These are phyloP conservation scores for Myocastor coypus DNA, from an alignment of 2,113 vertebrate species.

Conservation along the genomic window DNA sequence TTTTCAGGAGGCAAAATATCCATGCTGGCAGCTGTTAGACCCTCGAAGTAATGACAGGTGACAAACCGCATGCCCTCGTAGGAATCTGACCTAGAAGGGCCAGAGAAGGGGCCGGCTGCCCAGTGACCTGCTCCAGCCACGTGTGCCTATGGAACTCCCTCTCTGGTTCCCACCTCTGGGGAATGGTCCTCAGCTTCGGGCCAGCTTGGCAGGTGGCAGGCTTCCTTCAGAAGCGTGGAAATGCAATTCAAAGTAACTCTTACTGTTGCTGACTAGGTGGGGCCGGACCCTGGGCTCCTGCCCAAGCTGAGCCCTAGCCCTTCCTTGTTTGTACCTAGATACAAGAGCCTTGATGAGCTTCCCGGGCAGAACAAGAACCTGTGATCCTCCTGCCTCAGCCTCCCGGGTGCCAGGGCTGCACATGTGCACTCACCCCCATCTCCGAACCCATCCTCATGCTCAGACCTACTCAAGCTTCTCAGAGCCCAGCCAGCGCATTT, in stretches of 20 bases:
- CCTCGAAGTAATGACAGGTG: neutral
- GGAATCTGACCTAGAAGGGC: neutral
- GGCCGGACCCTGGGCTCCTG: neutral
- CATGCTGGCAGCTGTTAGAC: neutral
- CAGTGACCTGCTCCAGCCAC: neutral
- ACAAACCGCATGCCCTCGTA: neutral
- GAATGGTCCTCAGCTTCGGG: neutral
- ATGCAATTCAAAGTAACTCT: neutral
- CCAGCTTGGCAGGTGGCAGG: neutral
- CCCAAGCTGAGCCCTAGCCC: neutral
- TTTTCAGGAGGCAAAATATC: neutral
- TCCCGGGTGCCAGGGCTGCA: neutral
- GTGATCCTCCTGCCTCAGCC: neutral
- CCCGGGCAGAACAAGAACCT: neutral
- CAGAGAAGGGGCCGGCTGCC: neutral
- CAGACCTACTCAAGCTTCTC: no score
- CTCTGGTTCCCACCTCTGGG: rapidly evolving
- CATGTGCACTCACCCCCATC: neutral
- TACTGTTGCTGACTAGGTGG: rapidly evolving
- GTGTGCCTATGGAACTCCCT: neutral
- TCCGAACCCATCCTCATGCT: neutral
- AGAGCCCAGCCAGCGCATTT: no score
- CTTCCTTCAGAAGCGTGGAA: neutral
- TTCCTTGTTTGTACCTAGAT: neutral
- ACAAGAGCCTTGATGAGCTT: neutral